phyloP scores from a whole-genome alignment of 2,888 invertebrate species.

The Tenthredo notha region DNA sequence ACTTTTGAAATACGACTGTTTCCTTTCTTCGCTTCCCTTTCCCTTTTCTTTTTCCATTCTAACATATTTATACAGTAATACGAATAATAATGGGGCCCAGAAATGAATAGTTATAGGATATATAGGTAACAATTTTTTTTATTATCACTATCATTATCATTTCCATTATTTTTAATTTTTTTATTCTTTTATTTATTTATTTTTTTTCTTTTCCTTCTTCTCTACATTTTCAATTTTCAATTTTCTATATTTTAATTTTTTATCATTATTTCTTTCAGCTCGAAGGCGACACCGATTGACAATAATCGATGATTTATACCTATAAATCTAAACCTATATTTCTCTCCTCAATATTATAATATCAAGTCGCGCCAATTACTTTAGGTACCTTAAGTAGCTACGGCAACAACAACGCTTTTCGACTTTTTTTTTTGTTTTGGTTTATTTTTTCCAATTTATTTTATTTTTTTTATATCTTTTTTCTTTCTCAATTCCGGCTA shows the following conservation, averaged over 20 bases:
- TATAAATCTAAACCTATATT: neutral
- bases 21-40: neutral
- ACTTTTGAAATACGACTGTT: neutral
- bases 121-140: constrained; percentile 18
- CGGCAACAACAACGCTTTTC: constrained; percentile 44
- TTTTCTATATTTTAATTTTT: constrained; percentile 12
- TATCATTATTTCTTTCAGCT: constrained; percentile 22
- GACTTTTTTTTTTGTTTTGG: neutral
- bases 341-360: neutral
- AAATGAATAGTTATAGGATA: constrained; percentile 3
- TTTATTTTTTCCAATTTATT: neutral
- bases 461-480: neutral
- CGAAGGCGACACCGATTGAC: constrained; percentile 35
- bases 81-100: neutral
- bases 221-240: constrained; percentile 23
- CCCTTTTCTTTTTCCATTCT: neutral
- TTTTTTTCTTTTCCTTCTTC: neutral
- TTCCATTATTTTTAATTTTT: neutral
- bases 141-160: neutral
- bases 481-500: neutral
- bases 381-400: constrained; percentile 47
- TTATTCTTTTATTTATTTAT: neutral
- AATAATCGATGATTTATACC: constrained; percentile 31
- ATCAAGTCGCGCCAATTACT: constrained; percentile 24
- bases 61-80: neutral